A percentile compares a stretch with the other conserved stretches of the same genome.
Evolutionary conservation across 2,113 vertebrate genomes (phyloP).

Genomic region (Clarias batrachus): DNA sequence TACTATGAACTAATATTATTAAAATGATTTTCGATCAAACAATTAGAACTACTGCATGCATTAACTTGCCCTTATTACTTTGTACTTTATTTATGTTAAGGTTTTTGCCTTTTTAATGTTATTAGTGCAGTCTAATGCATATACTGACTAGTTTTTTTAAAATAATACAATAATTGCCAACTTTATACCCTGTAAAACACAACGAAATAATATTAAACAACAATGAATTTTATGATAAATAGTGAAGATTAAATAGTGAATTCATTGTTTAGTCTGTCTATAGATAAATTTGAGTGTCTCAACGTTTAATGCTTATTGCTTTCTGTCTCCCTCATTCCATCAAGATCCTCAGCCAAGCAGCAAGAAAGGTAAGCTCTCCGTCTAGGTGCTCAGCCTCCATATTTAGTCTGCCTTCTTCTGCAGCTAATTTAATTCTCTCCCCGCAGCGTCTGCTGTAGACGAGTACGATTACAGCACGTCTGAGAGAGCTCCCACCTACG

Average conservation of each 20-base stretch:
- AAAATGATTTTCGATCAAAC: background rate
- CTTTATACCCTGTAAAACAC: background rate
- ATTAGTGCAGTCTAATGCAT: background rate
- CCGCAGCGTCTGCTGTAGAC: constrained; percentile 62
- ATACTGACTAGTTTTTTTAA: background rate
- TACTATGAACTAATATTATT: background rate
- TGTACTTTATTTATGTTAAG: background rate
- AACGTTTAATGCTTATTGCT: constrained; percentile 17
- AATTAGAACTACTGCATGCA: background rate
- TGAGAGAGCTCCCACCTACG: constrained; percentile 74
- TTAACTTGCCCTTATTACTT: background rate
- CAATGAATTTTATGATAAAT: too few species aligned
- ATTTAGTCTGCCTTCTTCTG: background rate
- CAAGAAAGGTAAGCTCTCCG: constrained; percentile 73
- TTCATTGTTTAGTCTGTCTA: background rate
- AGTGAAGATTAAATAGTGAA: background rate
- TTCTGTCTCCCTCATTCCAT: background rate
- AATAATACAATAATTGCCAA: background rate
- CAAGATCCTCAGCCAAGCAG: constrained; percentile 71
- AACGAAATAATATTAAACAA: background rate
- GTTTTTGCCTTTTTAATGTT: background rate
- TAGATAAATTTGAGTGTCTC: background rate
- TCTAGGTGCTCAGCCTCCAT: background rate
- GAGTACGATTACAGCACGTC: constrained; percentile 79
- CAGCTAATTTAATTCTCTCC: constrained; percentile 20